These are phyloP conservation scores for Taxidea taxus DNA, from an alignment of 2,113 vertebrate species.

Conservation along the genomic window DNA sequence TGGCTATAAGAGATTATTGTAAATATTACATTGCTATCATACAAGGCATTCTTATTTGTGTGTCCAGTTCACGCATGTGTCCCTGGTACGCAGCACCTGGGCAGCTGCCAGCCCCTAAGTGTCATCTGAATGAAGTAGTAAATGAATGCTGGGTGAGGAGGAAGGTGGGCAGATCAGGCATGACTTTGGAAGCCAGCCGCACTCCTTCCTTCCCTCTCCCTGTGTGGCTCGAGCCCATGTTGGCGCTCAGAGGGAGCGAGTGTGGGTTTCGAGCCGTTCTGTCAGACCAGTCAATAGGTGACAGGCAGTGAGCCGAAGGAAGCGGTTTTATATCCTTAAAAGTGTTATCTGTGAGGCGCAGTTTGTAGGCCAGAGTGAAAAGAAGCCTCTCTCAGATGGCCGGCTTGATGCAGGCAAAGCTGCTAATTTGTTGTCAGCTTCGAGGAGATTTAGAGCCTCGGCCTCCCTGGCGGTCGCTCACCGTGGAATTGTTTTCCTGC, in stretches of 20 bases:
- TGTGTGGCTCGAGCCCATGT: not conserved
- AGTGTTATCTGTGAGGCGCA: conserved; percentile 67
- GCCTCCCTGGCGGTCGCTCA: conserved; percentile 69
- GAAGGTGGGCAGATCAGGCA: not conserved
- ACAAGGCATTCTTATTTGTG: not conserved
- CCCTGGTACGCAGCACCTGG: not conserved
- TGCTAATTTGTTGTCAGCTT: conserved; percentile 84
- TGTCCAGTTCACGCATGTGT: not conserved
- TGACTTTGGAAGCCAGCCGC: not conserved
- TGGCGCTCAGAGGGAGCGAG: not conserved
- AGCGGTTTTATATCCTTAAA: conserved; percentile 70
- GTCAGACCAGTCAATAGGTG: conserved; percentile 62
- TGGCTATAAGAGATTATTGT: not conserved
- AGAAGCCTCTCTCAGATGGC: conserved; percentile 70
- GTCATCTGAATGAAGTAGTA: not conserved
- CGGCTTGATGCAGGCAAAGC: conserved; percentile 75
- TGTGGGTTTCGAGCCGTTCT: conserved; percentile 25
- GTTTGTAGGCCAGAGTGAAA: conserved; percentile 63
- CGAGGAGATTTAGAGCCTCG: conserved; percentile 78
- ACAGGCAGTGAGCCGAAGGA: conserved; percentile 71
- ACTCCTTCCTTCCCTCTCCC: not conserved
- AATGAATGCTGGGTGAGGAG: not conserved
- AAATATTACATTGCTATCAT: not conserved
- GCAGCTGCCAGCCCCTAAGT: not conserved
- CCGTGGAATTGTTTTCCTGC: conserved; percentile 75